A percentile compares a stretch with the other conserved stretches of the same genome.
Evolutionary conservation across 2,888 invertebrate genomes (phyloP).

Genomic region (Caradrina clavipalpis): DNA sequence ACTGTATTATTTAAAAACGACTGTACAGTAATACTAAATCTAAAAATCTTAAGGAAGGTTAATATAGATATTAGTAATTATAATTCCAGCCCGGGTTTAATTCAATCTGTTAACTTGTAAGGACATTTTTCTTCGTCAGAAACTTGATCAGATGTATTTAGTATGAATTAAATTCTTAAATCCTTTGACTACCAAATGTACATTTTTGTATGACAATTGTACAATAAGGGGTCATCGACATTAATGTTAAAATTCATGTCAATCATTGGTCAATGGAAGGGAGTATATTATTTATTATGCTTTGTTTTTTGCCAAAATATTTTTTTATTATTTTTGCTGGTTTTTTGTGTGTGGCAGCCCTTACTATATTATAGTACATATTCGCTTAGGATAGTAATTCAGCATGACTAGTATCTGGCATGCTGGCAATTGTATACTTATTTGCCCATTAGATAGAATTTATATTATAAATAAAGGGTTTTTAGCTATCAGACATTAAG

Average conservation of each 20-base stretch:
- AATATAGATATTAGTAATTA: no score
- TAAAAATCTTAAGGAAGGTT: no score
- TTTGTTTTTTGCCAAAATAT: slow-evolving; percentile 30
- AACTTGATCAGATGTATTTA: no score
- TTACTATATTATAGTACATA: slow-evolving; percentile 26
- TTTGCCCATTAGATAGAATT: slow-evolving; percentile 14
- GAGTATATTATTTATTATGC: slow-evolving; percentile 26
- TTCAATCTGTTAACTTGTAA: no score
- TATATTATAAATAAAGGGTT: not conserved
- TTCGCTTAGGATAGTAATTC: slow-evolving; percentile 25
- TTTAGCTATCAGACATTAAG: not conserved
- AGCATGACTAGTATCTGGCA: slow-evolving; percentile 57
- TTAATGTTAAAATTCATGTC: slow-evolving; percentile 7
- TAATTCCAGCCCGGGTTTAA: no score
- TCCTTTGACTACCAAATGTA: no score
- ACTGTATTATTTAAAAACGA: no score
- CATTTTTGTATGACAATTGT: no score
- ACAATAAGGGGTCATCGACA: not conserved
- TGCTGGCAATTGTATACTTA: slow-evolving; percentile 39
- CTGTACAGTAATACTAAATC: no score
- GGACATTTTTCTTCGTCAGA: no score
- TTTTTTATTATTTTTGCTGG: slow-evolving; percentile 17
- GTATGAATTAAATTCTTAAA: no score
- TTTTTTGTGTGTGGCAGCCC: slow-evolving; percentile 58
- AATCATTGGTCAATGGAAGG: slow-evolving; percentile 34